phyloP scores from a whole-genome alignment of 2,797 vertebrate species.

The Sebastes hubbsi region DNA sequence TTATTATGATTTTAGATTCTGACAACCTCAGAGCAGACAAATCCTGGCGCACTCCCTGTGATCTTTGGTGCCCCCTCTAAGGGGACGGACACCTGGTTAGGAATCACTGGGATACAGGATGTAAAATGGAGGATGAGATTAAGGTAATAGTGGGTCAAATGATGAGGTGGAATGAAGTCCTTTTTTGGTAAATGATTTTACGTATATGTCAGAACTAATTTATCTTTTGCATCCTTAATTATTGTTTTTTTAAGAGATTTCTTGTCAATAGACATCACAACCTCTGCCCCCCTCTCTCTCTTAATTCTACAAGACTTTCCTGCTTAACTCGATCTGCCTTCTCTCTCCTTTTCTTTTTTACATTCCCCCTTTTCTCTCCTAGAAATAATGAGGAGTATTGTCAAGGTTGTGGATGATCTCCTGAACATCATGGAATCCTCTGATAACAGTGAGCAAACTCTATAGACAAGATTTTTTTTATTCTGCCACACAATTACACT shows the following conservation, averaged over 20 bases:
- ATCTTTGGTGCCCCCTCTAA: too few species aligned
- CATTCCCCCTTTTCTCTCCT: neutral
- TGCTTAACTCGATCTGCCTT: neutral
- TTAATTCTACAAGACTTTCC: neutral
- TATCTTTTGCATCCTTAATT: neutral
- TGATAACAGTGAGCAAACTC: neutral
- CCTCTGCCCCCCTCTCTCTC: neutral
- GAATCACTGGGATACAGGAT: too few species aligned
- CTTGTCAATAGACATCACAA: neutral
- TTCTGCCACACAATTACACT: neutral
- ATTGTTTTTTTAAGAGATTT: neutral
- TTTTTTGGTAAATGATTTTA: too few species aligned
- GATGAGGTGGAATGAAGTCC: too few species aligned
- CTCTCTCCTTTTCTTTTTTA: neutral
- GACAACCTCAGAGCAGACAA: too few species aligned
- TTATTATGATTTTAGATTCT: too few species aligned
- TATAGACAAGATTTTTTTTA: neutral
- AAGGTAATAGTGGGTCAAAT: neutral
- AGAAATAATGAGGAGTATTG: neutral
- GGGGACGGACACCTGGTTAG: too few species aligned
- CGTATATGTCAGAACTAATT: neutral
- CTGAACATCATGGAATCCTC: neutral
- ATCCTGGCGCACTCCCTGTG: too few species aligned
- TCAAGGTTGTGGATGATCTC: slow-evolving; percentile 5
- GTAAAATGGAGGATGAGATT: neutral